Conservation (phyloP, 2,888 invertebrate genomes). For the Allolobophora icterica region DNA sequence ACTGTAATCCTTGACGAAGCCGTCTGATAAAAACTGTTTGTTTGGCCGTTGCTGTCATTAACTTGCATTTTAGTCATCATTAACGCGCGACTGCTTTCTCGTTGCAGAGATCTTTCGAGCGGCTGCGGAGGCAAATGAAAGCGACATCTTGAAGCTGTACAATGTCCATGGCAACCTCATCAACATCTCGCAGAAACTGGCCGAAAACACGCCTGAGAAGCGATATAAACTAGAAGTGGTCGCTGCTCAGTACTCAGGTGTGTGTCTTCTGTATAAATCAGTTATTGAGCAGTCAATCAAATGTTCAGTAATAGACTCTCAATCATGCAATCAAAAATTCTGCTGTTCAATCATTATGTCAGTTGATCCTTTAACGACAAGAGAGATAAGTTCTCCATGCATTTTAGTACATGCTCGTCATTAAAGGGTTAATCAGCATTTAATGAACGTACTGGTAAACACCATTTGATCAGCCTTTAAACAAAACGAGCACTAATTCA, state of each 20-base stretch:
- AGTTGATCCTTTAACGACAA: no score
- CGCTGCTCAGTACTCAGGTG: slow-evolving; percentile 62
- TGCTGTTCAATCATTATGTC: no score
- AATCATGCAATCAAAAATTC: no score
- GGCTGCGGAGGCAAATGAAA: slow-evolving; percentile 74
- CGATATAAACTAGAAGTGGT: slow-evolving; percentile 70
- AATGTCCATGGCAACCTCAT: slow-evolving; percentile 71
- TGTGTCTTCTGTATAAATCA: neutral
- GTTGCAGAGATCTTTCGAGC: slow-evolving; percentile 71
- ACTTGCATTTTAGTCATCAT: neutral
- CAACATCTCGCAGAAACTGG: slow-evolving; percentile 72
- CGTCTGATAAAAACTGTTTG: neutral
- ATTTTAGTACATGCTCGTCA: no score
- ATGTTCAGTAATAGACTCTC: no score
- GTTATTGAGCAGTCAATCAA: no score
- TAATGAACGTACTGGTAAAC: no score
- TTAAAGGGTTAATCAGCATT: no score
- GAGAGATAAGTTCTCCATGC: no score
- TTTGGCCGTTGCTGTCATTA: neutral
- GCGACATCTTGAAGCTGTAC: slow-evolving; percentile 74
- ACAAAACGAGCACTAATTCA: no score
- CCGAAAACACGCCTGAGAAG: slow-evolving; percentile 70
- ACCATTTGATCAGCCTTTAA: no score
- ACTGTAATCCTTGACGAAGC: neutral
- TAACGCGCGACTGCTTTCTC: neutral